Base-by-base conservation (phyloP, 2,797 vertebrate species). In the Molossus molossus region DNA sequence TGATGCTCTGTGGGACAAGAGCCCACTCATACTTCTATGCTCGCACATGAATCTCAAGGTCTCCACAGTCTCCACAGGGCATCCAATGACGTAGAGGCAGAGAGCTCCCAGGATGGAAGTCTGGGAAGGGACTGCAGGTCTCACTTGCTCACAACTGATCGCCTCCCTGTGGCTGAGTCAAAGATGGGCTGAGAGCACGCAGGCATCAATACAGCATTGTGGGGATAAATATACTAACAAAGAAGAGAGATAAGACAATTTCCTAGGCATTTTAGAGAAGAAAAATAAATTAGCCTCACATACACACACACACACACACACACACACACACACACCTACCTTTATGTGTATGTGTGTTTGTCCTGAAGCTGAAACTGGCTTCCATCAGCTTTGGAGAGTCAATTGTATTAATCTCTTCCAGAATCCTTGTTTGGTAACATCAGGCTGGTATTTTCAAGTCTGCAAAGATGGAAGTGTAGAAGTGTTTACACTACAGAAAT, bases 301-400 rank as follows among this genome's bases (percentile, higher is more conserved):
- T n/a, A 21, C 11, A 60, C 21, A 27, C 4, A 20, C 81, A 27
- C 20, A 6, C 37, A 33, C 20, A 57, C 21, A 10, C 55, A 25
- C 58, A 76, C 40, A 60, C 55, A 9, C 20, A n/a, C 27, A 60
- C 70, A 48, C 73, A 73, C 37, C 9, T 27, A 0, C 45, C 1
- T 12, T 3, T 10, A 12, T 17, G 53, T 13, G 1, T 12, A 1
- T 2, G 2, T 2, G 65, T 57, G n/a, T 45, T 1, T 23, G 1
- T 33, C 65, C 55, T 33, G 64, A 64, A 48, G 15, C 55, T 33
- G 64, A 64, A 48, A 12, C 14, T 50, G 55, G 50, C n/a, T 64
- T 69, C 69, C 33, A 7, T 77, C n/a, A 7, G 57, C 21, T 55
- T 50, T 14, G 2, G 6, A 91, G 27, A 64, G 17, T 77, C 67